Conservation (phyloP, 2,797 vertebrate genomes). For the Sorex maritimensis region DNA sequence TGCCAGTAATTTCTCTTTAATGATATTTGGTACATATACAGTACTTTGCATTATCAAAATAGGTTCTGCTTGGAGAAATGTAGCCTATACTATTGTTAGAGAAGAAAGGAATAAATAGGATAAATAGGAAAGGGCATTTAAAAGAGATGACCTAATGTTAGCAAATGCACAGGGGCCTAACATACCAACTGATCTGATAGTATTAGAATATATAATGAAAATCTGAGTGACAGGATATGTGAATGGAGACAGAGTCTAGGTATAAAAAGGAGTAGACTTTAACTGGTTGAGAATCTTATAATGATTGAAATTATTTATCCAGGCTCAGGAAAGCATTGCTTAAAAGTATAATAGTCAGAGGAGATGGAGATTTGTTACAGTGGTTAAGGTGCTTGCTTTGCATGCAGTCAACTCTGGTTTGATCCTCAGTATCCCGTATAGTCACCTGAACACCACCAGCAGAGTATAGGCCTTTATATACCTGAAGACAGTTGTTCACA, state of each 20-base stretch:
- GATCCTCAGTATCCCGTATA: too few relatives aligned
- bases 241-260: not conserved
- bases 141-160: not conserved
- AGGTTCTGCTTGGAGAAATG: not conserved
- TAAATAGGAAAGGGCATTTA: constrained; percentile 21
- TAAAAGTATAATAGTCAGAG: constrained; percentile 4
- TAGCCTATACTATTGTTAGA: not conserved
- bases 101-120: not conserved
- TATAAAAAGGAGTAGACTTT: not conserved
- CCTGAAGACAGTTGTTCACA: too few relatives aligned
- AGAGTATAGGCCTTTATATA: too few relatives aligned
- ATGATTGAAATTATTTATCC: constrained; percentile 34
- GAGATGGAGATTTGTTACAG: too few relatives aligned
- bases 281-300: constrained; percentile 23
- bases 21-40: not conserved
- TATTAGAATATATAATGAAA: constrained; percentile 28
- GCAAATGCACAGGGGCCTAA: not conserved
- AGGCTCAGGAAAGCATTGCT: constrained; percentile 10
- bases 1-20: constrained; percentile 8
- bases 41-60: not conserved
- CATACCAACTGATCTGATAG: not conserved
- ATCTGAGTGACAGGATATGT: not conserved
- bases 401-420: too few relatives aligned
- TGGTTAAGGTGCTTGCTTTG: too few relatives aligned
- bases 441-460: too few relatives aligned